phyloP scores from a whole-genome alignment of 2,888 invertebrate species.

The Apoderus coryli region DNA sequence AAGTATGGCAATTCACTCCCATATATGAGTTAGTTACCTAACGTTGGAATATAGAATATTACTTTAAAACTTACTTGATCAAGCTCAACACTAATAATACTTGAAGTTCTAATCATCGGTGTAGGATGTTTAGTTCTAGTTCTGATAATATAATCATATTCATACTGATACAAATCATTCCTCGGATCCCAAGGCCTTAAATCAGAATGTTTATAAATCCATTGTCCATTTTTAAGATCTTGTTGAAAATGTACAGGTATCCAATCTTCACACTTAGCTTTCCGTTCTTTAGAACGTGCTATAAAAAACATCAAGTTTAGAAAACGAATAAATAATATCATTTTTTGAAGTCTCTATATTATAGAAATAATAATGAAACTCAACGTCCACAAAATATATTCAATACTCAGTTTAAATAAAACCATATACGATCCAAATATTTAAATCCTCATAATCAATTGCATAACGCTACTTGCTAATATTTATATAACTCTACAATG shows the following conservation, averaged over 20 bases:
- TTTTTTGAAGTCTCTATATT: not conserved
- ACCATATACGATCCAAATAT: no score
- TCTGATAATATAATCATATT: slow-evolving; percentile 63
- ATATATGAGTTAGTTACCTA: no score
- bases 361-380: not conserved
- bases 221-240: slow-evolving; percentile 37
- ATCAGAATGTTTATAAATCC: slow-evolving; percentile 67
- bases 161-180: slow-evolving; percentile 78
- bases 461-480: no score
- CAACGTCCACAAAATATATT: no score
- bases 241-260: slow-evolving; percentile 59
- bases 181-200: slow-evolving; percentile 77
- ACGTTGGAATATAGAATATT: no score
- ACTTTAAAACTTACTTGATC: slow-evolving; percentile 23
- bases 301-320: slow-evolving; percentile 10
- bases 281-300: slow-evolving; percentile 50
- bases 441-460: no score
- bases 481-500: no score
- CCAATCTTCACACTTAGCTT: slow-evolving; percentile 52
- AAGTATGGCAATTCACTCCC: no score
- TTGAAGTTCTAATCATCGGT: slow-evolving; percentile 56
- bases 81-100: slow-evolving; percentile 52
- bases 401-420: no score
- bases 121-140: slow-evolving; percentile 65
- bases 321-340: slow-evolving; percentile 1